Conservation (phyloP, 2,797 vertebrate species). For the Fistularia tabacaria region DNA sequence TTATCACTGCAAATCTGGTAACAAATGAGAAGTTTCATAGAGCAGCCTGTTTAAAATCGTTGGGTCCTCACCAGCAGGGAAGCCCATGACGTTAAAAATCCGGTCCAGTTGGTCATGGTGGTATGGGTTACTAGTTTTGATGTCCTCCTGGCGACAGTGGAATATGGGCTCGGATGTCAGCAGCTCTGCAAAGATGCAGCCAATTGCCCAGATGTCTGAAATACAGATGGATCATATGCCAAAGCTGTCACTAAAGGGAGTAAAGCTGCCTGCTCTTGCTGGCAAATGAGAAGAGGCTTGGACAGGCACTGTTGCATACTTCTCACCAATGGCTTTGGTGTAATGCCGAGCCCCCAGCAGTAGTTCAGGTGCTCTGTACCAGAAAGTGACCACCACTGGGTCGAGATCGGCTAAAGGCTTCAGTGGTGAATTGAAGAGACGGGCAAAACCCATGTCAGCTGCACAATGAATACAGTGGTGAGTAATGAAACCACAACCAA, state of each 20-base stretch:
- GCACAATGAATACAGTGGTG: constrained; percentile 21
- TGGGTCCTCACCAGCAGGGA: constrained; percentile 88
- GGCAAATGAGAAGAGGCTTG: too few species aligned
- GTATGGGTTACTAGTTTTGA: constrained; percentile 99
- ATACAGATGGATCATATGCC: neutral
- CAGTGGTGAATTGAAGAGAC: constrained; percentile 99
- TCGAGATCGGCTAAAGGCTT: constrained; percentile 99
- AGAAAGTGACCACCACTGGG: constrained; percentile 99
- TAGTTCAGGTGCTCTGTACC: constrained; percentile 98
- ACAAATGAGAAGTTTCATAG: too few species aligned
- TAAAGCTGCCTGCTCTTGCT: too few species aligned
- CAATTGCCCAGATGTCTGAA: constrained; percentile 99
- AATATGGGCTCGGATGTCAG: constrained; percentile 99
- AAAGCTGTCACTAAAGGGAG: neutral
- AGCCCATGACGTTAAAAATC: constrained; percentile 99
- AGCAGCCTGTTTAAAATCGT: neutral
- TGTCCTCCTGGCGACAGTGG: constrained; percentile 99
- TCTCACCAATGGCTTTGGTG: constrained; percentile 99
- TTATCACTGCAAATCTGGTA: too few species aligned
- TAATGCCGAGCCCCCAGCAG: constrained; percentile 98
- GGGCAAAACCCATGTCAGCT: constrained; percentile 99
- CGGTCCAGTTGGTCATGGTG: constrained; percentile 99
- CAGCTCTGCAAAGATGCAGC: constrained; percentile 99
- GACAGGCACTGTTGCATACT: neutral
- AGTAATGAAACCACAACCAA: neutral